phyloP scores from a whole-genome alignment of 2,113 vertebrate genomes.

The Carassius gibelio region DNA sequence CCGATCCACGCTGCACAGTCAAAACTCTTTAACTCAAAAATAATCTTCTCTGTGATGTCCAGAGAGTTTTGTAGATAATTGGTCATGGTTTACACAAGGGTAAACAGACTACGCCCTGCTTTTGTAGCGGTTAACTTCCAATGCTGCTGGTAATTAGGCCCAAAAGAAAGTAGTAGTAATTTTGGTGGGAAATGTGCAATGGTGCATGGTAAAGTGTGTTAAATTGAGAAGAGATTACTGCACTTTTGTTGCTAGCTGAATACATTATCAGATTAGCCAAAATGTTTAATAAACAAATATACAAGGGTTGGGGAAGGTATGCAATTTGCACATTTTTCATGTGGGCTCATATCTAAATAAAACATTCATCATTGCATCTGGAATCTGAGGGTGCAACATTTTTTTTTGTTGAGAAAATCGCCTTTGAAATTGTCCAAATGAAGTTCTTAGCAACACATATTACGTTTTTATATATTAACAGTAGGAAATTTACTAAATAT shows the following conservation, averaged over 20 bases:
- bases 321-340: neutral
- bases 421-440: too few relatives aligned
- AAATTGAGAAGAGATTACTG: neutral
- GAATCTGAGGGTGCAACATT: too few relatives aligned
- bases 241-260: neutral
- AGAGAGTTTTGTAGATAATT: neutral
- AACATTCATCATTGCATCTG: neutral
- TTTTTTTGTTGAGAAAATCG: too few relatives aligned
- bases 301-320: neutral
- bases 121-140: neutral
- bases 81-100: neutral
- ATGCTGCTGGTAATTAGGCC: neutral
- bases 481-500: too few relatives aligned
- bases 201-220: neutral
- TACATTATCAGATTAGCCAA: neutral
- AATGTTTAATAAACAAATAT: neutral
- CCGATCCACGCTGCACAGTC: neutral
- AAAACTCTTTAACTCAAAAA: neutral
- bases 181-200: neutral
- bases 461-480: too few relatives aligned
- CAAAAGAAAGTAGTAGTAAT: neutral
- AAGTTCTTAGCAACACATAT: too few relatives aligned
- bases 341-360: neutral
- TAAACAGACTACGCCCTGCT: neutral
- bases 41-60: neutral